Conservation (phyloP, 2,888 invertebrate genomes). For the Amiota minor region DNA sequence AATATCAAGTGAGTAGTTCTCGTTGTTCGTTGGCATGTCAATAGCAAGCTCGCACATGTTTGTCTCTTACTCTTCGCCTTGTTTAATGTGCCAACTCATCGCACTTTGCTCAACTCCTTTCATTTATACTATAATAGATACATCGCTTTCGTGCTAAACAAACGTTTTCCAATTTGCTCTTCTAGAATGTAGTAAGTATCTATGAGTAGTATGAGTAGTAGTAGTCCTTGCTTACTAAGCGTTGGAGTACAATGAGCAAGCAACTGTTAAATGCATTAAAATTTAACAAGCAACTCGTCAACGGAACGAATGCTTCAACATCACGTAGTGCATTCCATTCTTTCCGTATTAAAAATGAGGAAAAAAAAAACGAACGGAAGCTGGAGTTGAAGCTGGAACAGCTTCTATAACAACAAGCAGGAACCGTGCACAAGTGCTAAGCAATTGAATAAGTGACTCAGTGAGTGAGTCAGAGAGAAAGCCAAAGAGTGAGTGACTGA, state of each 20-base stretch:
- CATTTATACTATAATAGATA: conserved; percentile 1
- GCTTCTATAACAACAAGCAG: background rate
- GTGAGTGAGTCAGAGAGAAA: background rate
- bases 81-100: conserved; percentile 46
- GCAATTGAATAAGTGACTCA: background rate
- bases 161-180: conserved; percentile 24
- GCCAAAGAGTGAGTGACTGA: conserved; percentile 27
- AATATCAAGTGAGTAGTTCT: too few relatives aligned
- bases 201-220: background rate
- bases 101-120: conserved; percentile 45
- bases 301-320: conserved; percentile 10
- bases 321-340: conserved; percentile 47
- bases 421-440: conserved; percentile 19
- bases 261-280: conserved; percentile 64
- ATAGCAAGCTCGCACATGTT: conserved; percentile 11
- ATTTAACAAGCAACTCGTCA: conserved; percentile 50
- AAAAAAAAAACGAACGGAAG: conserved; percentile 8
- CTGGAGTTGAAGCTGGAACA: background rate
- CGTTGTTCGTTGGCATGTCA: background rate
- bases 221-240: background rate
- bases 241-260: conserved; percentile 54
- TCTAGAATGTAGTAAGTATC: background rate
- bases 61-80: conserved; percentile 31
- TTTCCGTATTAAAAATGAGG: background rate
- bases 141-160: conserved; percentile 5